Base-by-base conservation (phyloP, 2,113 vertebrate genomes). In the Odobenus rosmarus region DNA sequence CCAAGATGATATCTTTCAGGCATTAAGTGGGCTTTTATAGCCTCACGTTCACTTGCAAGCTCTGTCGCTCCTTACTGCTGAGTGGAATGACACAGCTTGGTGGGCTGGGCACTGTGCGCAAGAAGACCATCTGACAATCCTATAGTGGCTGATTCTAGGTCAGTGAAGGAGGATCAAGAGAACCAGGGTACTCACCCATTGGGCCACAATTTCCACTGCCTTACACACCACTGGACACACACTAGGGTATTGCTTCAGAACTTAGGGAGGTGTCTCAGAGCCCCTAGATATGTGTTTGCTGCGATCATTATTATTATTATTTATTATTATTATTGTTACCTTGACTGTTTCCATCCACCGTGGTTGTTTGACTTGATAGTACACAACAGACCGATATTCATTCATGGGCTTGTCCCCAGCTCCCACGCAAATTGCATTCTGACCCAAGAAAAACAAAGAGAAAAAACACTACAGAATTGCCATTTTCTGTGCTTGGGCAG, bases 331-430 rank as follows among this genome's bases (percentile, higher is more conserved):
- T 42, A 84, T 93, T 26, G 64, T 98, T 98, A 99, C 99, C 99
- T 99, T 99, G 96, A 99, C 98, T 0, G 99, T 99, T 98, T 99
- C 99, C 99, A 99, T 99, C 99, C 99, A 99, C 0, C 99, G 99
- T 0, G 99, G 99, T 97, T 99, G 99, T 87, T 99, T 99, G 98
- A 99, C 98, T 98, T 99, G 99, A 81, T 99, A 99, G 98, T 99
- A 99, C 59, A 99, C 99, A 10, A 99, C 99, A 0, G 99, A 99
- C 97, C 98, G 99, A 94, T 99, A 99, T 93, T 99, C 99, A 36
- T 98, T 99, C 92, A 99, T 99, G 0, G 99, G 98, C 79, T 99
- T 99, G 99, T 99, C 99, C 79, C 99, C 99, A 0, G 99, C 99
- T 96, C 99, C 99, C 92, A 99, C 97, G 97, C 99, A 99, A 96